Conservation (phyloP, 2,888 invertebrate genomes). For the Odontocolon sp. region DNA sequence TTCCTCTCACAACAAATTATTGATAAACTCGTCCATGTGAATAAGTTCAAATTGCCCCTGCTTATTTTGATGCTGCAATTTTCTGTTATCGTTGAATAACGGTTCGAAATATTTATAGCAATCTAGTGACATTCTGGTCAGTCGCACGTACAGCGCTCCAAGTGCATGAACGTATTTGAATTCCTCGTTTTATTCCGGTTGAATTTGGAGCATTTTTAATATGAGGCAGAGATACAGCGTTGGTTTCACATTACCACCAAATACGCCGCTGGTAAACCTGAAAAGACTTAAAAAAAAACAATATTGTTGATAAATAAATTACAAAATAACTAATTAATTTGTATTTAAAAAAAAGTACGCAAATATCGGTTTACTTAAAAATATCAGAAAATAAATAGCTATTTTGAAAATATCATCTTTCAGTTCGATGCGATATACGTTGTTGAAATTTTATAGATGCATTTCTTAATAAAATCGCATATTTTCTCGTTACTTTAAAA, state of each 20-base stretch:
- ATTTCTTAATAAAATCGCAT: too few relatives aligned
- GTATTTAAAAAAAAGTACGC: too few relatives aligned
- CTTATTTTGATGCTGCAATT: conserved; percentile 93
- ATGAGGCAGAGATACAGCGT: conserved; percentile 97
- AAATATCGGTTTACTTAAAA: too few relatives aligned
- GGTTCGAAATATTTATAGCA: conserved; percentile 99
- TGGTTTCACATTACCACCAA: conserved; percentile 98
- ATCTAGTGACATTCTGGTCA: conserved; percentile 96
- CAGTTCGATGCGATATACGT: too few relatives aligned
- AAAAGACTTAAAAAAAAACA: too few relatives aligned
- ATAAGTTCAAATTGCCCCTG: conserved; percentile 94
- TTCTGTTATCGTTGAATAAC: conserved; percentile 97
- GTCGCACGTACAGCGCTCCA: conserved; percentile 97
- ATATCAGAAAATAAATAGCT: too few relatives aligned
- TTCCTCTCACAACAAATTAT: conserved; percentile 95
- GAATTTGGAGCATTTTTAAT: conserved; percentile 99
- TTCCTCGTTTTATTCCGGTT: conserved; percentile 99
- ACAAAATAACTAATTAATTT: too few relatives aligned
- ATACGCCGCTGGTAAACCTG: conserved; percentile 95
- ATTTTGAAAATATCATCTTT: too few relatives aligned
- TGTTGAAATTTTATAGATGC: too few relatives aligned
- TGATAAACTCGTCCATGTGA: conserved; percentile 99
- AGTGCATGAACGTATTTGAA: conserved; percentile 99
- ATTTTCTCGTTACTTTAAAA: too few relatives aligned
- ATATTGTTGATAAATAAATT: too few relatives aligned